phyloP scores from a whole-genome alignment of 2,797 vertebrate species.

The Thaleichthys pacificus region DNA sequence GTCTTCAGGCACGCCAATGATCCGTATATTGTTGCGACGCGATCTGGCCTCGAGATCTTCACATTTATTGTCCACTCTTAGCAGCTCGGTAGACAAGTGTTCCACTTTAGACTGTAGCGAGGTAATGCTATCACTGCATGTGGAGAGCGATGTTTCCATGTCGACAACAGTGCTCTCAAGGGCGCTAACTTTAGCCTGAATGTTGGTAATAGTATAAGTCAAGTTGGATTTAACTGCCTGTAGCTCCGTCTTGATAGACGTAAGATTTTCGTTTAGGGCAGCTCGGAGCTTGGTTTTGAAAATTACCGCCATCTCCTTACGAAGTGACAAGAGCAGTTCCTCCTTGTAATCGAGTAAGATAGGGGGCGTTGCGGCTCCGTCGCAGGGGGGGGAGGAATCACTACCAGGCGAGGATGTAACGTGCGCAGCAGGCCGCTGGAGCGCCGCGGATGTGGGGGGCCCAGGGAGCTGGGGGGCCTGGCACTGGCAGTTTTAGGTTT shows the following conservation, averaged over 20 bases:
- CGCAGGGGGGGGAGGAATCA: too few species aligned
- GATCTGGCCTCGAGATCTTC: too few species aligned
- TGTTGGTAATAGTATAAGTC: background rate
- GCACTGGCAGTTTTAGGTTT: too few species aligned
- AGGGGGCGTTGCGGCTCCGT: too few species aligned
- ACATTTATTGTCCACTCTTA: background rate
- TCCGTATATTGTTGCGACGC: too few species aligned
- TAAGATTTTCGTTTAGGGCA: background rate
- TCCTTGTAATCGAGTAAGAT: too few species aligned
- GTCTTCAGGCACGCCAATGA: too few species aligned
- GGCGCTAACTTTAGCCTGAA: background rate
- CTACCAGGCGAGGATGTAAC: too few species aligned
- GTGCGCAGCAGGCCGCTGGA: too few species aligned
- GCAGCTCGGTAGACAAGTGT: background rate
- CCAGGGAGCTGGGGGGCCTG: too few species aligned
- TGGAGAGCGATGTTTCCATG: constrained; percentile 13
- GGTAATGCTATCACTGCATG: constrained; percentile 1
- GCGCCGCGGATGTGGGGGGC: too few species aligned
- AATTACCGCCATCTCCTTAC: background rate
- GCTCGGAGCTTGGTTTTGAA: constrained; percentile 10
- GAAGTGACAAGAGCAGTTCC: too few species aligned
- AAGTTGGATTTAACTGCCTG: constrained; percentile 6
- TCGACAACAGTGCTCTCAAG: background rate
- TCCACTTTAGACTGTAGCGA: constrained; percentile 10
- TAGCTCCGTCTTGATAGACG: constrained; percentile 16